Base-by-base conservation (phyloP, 2,113 vertebrate species). In the Ardeotis arabs region DNA sequence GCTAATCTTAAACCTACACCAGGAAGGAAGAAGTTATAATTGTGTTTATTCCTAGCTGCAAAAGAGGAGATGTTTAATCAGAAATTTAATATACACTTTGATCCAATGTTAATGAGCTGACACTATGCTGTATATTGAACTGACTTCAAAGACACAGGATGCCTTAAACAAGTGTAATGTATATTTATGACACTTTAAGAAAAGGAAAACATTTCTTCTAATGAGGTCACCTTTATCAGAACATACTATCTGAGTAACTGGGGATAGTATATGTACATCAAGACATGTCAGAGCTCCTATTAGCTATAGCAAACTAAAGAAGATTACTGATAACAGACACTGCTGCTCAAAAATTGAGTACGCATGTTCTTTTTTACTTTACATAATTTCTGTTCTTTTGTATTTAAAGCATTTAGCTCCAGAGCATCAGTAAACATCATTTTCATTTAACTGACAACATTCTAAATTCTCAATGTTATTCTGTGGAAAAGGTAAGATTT, bases 11-110 rank as follows among this genome's bases (percentile, higher is more conserved):
- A 95, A 97, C 87, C 87, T 88, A 95, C 67, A 92, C 37, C 31
- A 88, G 95, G 89, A 97, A 97, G 96, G 95, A 97, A 97, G 92
- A 94, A 91, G 68, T 85, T 95, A 70, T 96, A 97, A 96, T 87
- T 96, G 74, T 95, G 91, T 97, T 97, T 97, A 96, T 96, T 94
- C 68, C 80, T 74, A 91, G 91, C 87, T 95, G 84, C 93, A 96
- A 80, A 95, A 96, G 84, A 76, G 14, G 55, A 83, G 70, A 89
- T 93, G 88, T 96, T 96, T 95, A 97, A 97, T 92, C 93, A 92
- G 93, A 96, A 95, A 95, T 84, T 87, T 97, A 96, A 96, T 92
- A 90, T 60, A 96, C 35, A 50, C 86, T 96, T 96, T 96, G 93
- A 97, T 94, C 89, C 87, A 93, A 84, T 82, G 94, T 96, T 96